Evolutionary conservation across 2,888 invertebrate species (phyloP), one percentile per base, ranked within the genome.

Genomic region (Lagria hirta): DNA sequence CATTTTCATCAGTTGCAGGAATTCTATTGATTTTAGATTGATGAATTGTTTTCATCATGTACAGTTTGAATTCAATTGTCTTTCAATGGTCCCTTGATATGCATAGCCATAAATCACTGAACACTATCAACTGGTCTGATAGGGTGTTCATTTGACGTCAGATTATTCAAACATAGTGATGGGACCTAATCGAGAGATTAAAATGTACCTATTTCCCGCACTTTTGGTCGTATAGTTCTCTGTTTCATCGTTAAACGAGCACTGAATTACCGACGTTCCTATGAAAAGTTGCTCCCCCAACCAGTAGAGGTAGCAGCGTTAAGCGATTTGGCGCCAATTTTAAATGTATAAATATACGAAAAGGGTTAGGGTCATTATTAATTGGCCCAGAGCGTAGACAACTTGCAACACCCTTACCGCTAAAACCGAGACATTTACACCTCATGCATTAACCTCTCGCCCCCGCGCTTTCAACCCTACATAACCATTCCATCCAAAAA

Each of bases 21-120:
- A 32, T 46, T 34, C 54, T 66, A 68, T 67, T 65, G 67, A 66
- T 66, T 64, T 54, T 38, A 43, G 52, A 62, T 68, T 72, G 71
- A 72, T 71, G 69, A 70, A 72, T 72, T 67, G 72, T 71, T 71
- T 71, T 72, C 71, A 71, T 72, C 71, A 71, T 71, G 70, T 70
- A 68, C 70, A 69, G 66, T 62, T 64, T 67, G 66, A 70, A 72
- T 72, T 72, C 71, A 72, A 72, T 72, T 72, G 71, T 67, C 68
- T 69, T 71, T 71, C 70, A 70, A 71, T 70, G 64, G 66, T 63
- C 65, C 64, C 66, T 62, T 59, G 67, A 68, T 69, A 66, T 65
- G 64, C 62, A 64, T 59, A 61, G 59, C 68, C 61, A 61, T 71
- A 71, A 71, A 71, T 71, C 71, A 71, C 66, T 50, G 57, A 61